Evolutionary conservation across 2,888 invertebrate genomes (phyloP), one percentile per base, ranked within the genome.

Genomic region (Drosophila atroscutellata): DNA sequence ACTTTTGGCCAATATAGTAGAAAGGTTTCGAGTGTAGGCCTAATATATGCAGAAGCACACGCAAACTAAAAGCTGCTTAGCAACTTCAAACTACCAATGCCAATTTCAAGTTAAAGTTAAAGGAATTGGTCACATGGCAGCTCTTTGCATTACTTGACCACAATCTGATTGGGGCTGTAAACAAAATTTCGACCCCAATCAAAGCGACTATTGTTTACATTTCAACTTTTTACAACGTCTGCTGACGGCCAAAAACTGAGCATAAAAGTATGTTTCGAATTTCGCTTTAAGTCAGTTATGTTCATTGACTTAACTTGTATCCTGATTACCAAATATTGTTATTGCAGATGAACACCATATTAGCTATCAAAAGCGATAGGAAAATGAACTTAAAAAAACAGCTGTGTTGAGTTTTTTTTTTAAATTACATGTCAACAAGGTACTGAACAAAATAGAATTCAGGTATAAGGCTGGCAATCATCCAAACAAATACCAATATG

Each of bases 141-240:
- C 61, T 9, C 15, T 39, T 57, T 37, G 42, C 55, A 62, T 52
- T 65, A 64, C 49, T 69, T 63, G 30, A 7, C 63, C 60, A 67
- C 64, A 65, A 67, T 74, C 70, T 71, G 78, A 74, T 77, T 74
- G 55, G 20, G 64, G 7, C 72, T 47, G 65, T 61, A 75, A 72
- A 59, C 61, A 75, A 77, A 74, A 77, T 85, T 77, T 64, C 68
- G 77, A 86, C 86, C 89, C 85, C 83, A 90, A 88, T 90, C 89
- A 89, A 89, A 79, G 83, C 28, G 56, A 55, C 76, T 68, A 83
- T 86, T 89, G 90, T 90, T 85, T 81, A 75, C 80, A 55, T 28
- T 28, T 71, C 73, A 69, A 26, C 66, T 62, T 59, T 45, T 57
- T 50, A 72, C 20, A 73, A 80, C 55, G 56, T 57, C 64, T 57